Conservation (phyloP, 2,888 invertebrate genomes). For the Herminia tarsipennalis region DNA sequence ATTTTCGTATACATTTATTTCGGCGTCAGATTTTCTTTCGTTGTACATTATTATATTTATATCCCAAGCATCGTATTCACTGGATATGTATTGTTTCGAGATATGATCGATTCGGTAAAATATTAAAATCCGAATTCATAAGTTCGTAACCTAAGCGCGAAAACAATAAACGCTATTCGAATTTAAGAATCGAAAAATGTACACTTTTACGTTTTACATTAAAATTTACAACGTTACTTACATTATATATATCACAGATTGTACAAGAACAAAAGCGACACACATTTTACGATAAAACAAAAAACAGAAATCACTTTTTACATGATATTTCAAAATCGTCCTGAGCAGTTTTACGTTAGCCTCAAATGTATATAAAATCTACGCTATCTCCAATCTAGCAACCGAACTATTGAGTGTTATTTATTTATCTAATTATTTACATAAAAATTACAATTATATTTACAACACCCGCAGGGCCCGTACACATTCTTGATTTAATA, state of each 20-base stretch:
- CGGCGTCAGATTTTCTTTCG: conserved; percentile 61
- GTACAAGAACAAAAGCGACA: conserved; percentile 75
- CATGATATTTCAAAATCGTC: conserved; percentile 37
- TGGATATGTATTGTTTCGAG: conserved; percentile 80
- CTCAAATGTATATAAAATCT: conserved; percentile 67
- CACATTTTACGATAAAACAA: conserved; percentile 44
- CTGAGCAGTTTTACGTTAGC: conserved; percentile 48
- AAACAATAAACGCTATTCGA: conserved; percentile 46
- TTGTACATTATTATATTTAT: conserved; percentile 64
- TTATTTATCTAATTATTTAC: conserved; percentile 64
- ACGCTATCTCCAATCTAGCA: conserved; percentile 67
- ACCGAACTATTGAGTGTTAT: conserved; percentile 58
- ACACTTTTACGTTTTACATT: conserved; percentile 58
- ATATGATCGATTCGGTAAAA: conserved; percentile 70
- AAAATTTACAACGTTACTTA: conserved; percentile 78
- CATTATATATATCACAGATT: conserved; percentile 86
- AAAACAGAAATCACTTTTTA: conserved; percentile 46
- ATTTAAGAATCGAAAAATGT: conserved; percentile 58
- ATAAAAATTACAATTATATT: conserved; percentile 61
- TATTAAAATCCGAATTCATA: conserved; percentile 47
- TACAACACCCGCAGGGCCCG: conserved; percentile 37
- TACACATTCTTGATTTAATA: conserved; percentile 3
- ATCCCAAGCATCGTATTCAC: conserved; percentile 58
- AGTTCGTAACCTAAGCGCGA: conserved; percentile 39
- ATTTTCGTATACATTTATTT: conserved; percentile 79